Evolutionary conservation across 2,888 invertebrate species (phyloP).

Genomic region (Acleris literana): DNA sequence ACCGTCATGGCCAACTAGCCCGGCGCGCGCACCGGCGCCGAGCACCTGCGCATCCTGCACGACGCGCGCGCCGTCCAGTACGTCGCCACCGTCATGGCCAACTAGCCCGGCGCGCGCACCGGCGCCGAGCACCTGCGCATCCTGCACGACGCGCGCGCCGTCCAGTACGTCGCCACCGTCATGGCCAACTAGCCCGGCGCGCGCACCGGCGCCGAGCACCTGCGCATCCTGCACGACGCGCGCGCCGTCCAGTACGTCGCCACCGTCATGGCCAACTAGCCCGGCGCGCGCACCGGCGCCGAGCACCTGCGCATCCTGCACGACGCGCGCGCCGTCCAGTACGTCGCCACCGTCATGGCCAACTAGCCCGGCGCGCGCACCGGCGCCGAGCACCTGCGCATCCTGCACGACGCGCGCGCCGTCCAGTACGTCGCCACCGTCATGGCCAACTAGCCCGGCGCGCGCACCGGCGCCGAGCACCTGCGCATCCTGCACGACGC

Average conservation of each 20-base stretch:
- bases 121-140: slow-evolving; percentile 92
- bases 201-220: too few relatives aligned
- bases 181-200: slow-evolving; percentile 59
- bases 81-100: too few relatives aligned
- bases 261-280: slow-evolving; percentile 46
- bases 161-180: slow-evolving; percentile 86
- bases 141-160: slow-evolving; percentile 84
- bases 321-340: slow-evolving; percentile 85
- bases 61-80: too few relatives aligned
- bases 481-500: slow-evolving; percentile 88
- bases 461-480: slow-evolving; percentile 88
- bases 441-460: slow-evolving; percentile 63
- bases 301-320: slow-evolving; percentile 93
- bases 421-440: too few relatives aligned
- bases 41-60: too few relatives aligned
- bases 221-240: too few relatives aligned
- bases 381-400: too few relatives aligned
- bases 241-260: too few relatives aligned
- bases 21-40: too few relatives aligned
- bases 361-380: slow-evolving; percentile 60
- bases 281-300: slow-evolving; percentile 82
- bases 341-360: slow-evolving; percentile 81
- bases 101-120: slow-evolving; percentile 74
- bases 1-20: slow-evolving; percentile 57
- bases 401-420: too few relatives aligned